A percentile compares a stretch with the other conserved stretches of the same genome.
Evolutionary conservation across 1,140 invertebrate genomes (phyloP).

Genomic region (Pseudomyrmex dendroicus): DNA sequence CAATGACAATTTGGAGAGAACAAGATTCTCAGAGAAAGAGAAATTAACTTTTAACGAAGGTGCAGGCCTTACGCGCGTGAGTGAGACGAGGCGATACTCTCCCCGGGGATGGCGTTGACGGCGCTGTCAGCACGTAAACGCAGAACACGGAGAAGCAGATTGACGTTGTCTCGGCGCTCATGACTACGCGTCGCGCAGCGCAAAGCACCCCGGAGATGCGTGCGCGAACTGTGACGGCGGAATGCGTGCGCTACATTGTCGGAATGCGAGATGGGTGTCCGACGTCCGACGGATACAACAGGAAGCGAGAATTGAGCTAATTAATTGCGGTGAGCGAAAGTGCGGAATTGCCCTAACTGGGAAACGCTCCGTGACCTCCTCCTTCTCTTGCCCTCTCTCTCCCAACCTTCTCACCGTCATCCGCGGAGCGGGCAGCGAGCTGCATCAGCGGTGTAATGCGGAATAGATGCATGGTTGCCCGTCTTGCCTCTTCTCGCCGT

Average conservation of each 20-base stretch:
- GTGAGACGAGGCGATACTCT: conserved; percentile 6
- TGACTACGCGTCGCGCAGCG: conserved; percentile 51
- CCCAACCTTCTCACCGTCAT: neutral
- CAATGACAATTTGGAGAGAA: neutral
- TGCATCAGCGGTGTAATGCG: conserved; percentile 38
- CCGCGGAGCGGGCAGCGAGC: neutral
- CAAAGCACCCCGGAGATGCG: conserved; percentile 48
- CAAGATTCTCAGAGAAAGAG: too few species aligned
- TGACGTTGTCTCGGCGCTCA: conserved; percentile 76
- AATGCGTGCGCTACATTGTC: conserved; percentile 63
- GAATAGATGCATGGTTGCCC: conserved; percentile 30
- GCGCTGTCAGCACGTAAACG: conserved; percentile 77
- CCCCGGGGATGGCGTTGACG: conserved; percentile 37
- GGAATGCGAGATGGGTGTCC: conserved; percentile 52
- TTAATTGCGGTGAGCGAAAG: conserved; percentile 82
- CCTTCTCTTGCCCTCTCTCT: neutral
- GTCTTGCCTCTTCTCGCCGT: neutral
- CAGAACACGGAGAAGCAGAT: conserved; percentile 82
- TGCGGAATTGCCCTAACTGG: conserved; percentile 80
- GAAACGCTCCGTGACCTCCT: conserved; percentile 70
- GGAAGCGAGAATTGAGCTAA: conserved; percentile 83
- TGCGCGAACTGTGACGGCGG: conserved; percentile 69
- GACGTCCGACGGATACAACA: conserved; percentile 72
- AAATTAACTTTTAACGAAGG: neutral
- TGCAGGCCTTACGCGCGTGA: conserved; percentile 12